Evolutionary conservation across 2,888 invertebrate genomes (phyloP), one percentile per base, ranked within the genome.

Genomic region (Ormyrus rosae): DNA sequence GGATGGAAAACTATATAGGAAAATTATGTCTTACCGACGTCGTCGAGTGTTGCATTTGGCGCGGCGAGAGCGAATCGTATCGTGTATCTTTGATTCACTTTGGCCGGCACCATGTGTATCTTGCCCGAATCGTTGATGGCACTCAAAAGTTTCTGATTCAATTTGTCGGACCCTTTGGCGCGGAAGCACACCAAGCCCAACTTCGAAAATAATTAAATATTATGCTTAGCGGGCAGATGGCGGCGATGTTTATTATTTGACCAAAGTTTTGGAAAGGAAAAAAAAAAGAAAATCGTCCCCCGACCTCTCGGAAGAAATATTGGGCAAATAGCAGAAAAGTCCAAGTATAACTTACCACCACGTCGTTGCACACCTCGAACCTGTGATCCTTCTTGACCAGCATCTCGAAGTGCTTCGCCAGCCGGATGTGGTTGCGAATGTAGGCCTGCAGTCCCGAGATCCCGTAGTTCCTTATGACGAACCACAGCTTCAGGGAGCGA

Each of bases 101-200:
- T 95, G 0, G 98, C 97, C 0, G 98, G 98, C 10, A 98, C 98
- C 98, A 99, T 99, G 91, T 99, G 99, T 82, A 99, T 92, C 90
- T 96, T 96, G 11, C 98, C 99, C 5, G 98, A 98, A 81, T 96
- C 98, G 89, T 99, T 99, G 85, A 99, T 97, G 84, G 94, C 94
- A 81, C 97, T 97, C 85, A 99, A 91, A 58, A 99, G 92, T 90
- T 97, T 97, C 91, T 98, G 97, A 90, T 99, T 99, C 71, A 97
- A 88, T 86, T 96, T 95, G 86, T 95, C 95, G 5, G 92, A 91
- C 76, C 96, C 97, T 88, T 95, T 94, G 13, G 98, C 92, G 0
- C 98, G 95, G 90, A 98, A 98, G 89, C 98, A 98, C 0, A 98
- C 98, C 80, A 98, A 91, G 0, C 98, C 98, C 91, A 98, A 92